A percentile compares a stretch with the other conserved stretches of the same genome.
Evolutionary conservation across 2,888 invertebrate species (phyloP).

Genomic region (Punctoribates punctum): DNA sequence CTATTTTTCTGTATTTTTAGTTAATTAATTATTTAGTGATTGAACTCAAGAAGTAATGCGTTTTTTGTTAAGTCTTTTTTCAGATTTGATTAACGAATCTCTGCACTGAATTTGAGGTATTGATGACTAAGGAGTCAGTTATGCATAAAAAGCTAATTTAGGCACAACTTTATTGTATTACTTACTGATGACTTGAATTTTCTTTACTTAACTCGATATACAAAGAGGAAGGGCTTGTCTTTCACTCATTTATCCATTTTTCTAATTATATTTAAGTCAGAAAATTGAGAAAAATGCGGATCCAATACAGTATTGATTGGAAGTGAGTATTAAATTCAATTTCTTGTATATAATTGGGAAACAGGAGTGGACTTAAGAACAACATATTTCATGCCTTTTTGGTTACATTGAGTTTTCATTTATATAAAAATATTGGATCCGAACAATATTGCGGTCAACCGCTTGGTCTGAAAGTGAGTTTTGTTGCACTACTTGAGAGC

Average conservation of each 20-base stretch:
- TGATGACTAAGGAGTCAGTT: constrained; percentile 20
- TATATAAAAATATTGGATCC: background rate
- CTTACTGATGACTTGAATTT: constrained; percentile 22
- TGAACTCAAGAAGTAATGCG: background rate
- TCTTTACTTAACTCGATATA: background rate
- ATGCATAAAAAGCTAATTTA: constrained; percentile 36
- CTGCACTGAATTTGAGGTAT: constrained; percentile 16
- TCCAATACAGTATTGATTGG: background rate
- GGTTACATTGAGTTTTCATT: background rate
- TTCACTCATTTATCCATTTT: background rate
- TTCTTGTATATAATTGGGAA: background rate
- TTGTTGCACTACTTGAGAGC: constrained; percentile 4
- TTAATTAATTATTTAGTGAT: constrained; percentile 15
- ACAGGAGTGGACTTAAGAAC: background rate
- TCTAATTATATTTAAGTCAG: constrained; percentile 14
- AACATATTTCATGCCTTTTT: background rate
- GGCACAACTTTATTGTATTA: constrained; percentile 8
- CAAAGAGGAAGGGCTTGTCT: background rate
- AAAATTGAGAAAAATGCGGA: background rate
- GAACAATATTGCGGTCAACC: constrained; percentile 32
- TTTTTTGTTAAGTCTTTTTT: background rate
- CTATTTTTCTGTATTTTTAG: background rate
- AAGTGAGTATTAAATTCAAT: constrained; percentile 6
- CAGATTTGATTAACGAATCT: background rate
- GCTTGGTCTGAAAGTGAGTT: background rate